These are phyloP conservation scores for Anneissia japonica DNA, from an alignment of 35 echinoderm and acorn worm genomes.

Conservation along the genomic window DNA sequence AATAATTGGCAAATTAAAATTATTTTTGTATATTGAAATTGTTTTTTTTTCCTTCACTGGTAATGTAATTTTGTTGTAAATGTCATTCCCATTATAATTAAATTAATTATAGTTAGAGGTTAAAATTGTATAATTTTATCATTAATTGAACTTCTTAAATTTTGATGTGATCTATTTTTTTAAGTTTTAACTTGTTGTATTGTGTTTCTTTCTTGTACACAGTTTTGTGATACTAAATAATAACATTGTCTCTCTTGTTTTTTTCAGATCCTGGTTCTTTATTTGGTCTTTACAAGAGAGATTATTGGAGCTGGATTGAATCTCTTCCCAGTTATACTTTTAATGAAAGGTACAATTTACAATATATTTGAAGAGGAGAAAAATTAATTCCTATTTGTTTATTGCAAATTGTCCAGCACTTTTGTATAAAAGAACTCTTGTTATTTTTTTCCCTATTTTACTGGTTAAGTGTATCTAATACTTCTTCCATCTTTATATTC, in stretches of 20 bases:
- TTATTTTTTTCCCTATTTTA: too few relatives aligned
- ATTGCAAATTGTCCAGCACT: too few relatives aligned
- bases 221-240: neutral
- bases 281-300: slow-evolving; percentile 81
- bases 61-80: too few relatives aligned
- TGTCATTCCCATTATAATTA: neutral
- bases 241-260: neutral
- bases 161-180: neutral
- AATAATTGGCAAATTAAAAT: too few relatives aligned
- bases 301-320: slow-evolving; percentile 91
- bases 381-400: too few relatives aligned
- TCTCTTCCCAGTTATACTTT: slow-evolving; percentile 23
- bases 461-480: too few relatives aligned
- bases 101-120: neutral
- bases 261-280: slow-evolving; percentile 45
- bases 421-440: too few relatives aligned
- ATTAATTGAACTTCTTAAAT: neutral
- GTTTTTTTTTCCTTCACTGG: too few relatives aligned
- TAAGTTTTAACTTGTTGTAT: neutral
- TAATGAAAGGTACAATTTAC: slow-evolving; percentile 37
- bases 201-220: neutral
- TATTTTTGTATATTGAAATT: too few relatives aligned
- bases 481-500: too few relatives aligned
- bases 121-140: neutral
- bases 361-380: too few relatives aligned